These are phyloP conservation scores for Eunapius fragilis DNA, from an alignment of 37 sponge, comb jelly and placozoan genomes.

Conservation along the genomic window DNA sequence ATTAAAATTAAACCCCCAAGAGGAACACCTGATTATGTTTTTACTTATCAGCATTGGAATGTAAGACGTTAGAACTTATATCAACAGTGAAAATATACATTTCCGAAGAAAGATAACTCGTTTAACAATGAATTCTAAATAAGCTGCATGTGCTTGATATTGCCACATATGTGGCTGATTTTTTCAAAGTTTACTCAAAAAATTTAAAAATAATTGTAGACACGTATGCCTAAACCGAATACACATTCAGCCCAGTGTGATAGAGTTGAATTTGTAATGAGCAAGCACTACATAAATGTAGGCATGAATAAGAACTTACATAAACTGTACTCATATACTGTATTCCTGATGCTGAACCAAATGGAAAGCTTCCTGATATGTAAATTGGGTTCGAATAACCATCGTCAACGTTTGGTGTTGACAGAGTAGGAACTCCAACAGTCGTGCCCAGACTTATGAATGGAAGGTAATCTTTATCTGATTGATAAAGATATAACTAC, in stretches of 20 bases:
- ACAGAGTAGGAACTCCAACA: background rate
- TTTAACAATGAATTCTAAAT: too few relatives aligned
- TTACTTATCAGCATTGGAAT: too few relatives aligned
- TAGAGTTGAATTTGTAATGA: background rate
- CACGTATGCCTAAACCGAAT: background rate
- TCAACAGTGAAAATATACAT: too few relatives aligned
- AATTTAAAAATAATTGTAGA: too few relatives aligned
- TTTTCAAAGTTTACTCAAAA: too few relatives aligned
- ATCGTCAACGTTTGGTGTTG: background rate
- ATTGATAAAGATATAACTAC: background rate
- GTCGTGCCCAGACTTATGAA: background rate
- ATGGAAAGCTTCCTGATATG: constrained; percentile 8
- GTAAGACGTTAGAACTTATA: too few relatives aligned
- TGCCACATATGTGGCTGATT: too few relatives aligned
- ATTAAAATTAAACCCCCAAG: too few relatives aligned
- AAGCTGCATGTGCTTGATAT: too few relatives aligned
- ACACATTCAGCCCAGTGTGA: background rate
- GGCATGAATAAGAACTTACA: background rate
- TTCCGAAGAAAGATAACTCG: too few relatives aligned
- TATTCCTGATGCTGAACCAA: background rate
- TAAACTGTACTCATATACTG: background rate
- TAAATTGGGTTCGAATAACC: background rate
- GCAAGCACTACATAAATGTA: too few relatives aligned
- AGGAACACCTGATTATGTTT: too few relatives aligned
- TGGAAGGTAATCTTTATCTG: background rate